These are phyloP conservation scores for Aphelocoma californica DNA, from an alignment of 2,797 vertebrate species.

Conservation along the genomic window DNA sequence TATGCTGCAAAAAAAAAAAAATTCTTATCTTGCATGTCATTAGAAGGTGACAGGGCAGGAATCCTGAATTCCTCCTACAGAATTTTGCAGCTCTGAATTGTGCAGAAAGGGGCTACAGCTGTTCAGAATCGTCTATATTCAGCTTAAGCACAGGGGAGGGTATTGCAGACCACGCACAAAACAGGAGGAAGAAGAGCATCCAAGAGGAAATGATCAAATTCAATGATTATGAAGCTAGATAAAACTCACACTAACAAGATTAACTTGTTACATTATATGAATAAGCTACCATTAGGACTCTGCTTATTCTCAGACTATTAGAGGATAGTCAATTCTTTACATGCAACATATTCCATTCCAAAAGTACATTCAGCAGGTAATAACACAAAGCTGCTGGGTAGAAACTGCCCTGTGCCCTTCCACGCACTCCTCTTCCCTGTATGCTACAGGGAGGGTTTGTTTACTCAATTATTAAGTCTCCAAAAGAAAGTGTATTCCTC, in stretches of 20 bases:
- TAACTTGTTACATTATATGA: background rate
- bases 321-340: background rate
- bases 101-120: background rate
- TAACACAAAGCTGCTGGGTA: background rate
- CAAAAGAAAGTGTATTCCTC: background rate
- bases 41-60: background rate
- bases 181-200: background rate
- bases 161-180: background rate
- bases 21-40: background rate
- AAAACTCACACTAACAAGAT: background rate
- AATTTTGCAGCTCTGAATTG: background rate
- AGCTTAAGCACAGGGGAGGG: background rate
- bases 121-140: background rate
- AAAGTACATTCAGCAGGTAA: background rate
- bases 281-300: background rate
- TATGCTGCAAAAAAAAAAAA: background rate
- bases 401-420: background rate
- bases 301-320: slow-evolving; percentile 8
- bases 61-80: background rate
- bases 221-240: background rate
- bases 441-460: background rate
- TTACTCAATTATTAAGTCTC: background rate
- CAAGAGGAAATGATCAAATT: slow-evolving; percentile 14
- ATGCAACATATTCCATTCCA: background rate
- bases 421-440: background rate